phyloP scores from a whole-genome alignment of 2,888 invertebrate genomes.

The Pyrgus malvae region DNA sequence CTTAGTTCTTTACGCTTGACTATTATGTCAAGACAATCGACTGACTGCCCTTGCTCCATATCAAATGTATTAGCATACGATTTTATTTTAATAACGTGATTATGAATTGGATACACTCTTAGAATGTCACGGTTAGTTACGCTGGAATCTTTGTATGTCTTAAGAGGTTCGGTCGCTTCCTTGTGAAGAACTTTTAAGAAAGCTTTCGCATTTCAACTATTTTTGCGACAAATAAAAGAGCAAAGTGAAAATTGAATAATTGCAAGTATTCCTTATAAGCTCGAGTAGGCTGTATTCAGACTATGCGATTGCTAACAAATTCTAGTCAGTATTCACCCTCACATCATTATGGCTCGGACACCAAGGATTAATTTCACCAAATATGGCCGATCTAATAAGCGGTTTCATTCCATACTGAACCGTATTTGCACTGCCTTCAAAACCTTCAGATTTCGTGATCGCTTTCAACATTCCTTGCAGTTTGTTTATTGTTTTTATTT shows the following conservation, averaged over 20 bases:
- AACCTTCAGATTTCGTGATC: constrained; percentile 26
- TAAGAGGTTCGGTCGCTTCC: too few species aligned
- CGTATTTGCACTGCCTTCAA: constrained; percentile 20
- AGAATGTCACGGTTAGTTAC: not conserved
- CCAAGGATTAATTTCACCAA: constrained; percentile 31
- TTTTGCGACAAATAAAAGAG: too few species aligned
- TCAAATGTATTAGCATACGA: constrained; percentile 37
- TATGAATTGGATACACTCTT: constrained; percentile 5
- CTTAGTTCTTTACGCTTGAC: constrained; percentile 2
- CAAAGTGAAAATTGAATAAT: too few species aligned
- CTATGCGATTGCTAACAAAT: constrained; percentile 6
- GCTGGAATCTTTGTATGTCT: too few species aligned
- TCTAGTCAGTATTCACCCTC: constrained; percentile 15
- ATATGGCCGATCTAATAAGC: constrained; percentile 32
- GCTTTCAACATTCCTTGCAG: constrained; percentile 17
- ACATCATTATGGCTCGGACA: constrained; percentile 21
- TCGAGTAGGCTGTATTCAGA: too few species aligned
- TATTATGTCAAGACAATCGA: constrained; percentile 38
- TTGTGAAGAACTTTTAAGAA: too few species aligned
- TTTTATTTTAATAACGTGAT: not conserved
- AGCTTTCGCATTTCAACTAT: too few species aligned
- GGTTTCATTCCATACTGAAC: constrained; percentile 31
- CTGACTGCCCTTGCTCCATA: constrained; percentile 53
- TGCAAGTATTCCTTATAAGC: too few species aligned
- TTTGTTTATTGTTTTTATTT: constrained; percentile 8